Evolutionary conservation across 2,797 vertebrate species (phyloP), one percentile per base, ranked within the genome.

Genomic region (Sebastiscus tertius): DNA sequence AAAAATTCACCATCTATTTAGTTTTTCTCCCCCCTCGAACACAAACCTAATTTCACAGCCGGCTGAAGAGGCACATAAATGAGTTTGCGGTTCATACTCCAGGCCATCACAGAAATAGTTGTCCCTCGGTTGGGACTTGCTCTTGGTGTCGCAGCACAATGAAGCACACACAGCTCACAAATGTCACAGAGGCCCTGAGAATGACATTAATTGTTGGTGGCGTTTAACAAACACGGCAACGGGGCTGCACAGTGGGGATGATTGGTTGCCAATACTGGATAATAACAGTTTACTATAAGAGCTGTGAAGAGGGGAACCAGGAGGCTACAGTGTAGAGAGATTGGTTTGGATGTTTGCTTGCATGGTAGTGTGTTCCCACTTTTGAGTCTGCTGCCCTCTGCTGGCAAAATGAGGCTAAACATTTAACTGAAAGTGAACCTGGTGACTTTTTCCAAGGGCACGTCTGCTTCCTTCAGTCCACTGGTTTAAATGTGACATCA

Each of bases 381-480:
- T 79, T 54, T 88, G 89, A 58, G 62, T 68, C 60, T 95, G 90
- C 94, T 93, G 90, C 95, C 94, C 90, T 92, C 96, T 95, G 86
- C 91, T 94, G 96, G 89, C 39, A 8, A 62, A 71, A 68, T 14
- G 2, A 20, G 56, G 72, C n/a, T 9, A 60, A 68, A 9, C 70
- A 66, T 65, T 56, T 10, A 42, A 39, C 22, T 27, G n/a, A 14
- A 24, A 61, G 9, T 22, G 33, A 83, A 31, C 20, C 27, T 22
- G 54, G 3, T 22, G 5, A 8, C 29, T 52, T 39, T 56, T 49
- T 42, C 2, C 11, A 66, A 80, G 52, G 18, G 7, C 11, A 27
- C 12, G 55, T 22, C 55, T 33, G 20, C 31, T 49, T 72, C 75
- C 6, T 10, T 63, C 4, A 31, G 39, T 77, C 20, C 20, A 34